Percentiles rank a stretch among this genome's conserved stretches.
Conservation (phyloP, 2,797 vertebrate genomes). For the Nannoperca obscura region DNA sequence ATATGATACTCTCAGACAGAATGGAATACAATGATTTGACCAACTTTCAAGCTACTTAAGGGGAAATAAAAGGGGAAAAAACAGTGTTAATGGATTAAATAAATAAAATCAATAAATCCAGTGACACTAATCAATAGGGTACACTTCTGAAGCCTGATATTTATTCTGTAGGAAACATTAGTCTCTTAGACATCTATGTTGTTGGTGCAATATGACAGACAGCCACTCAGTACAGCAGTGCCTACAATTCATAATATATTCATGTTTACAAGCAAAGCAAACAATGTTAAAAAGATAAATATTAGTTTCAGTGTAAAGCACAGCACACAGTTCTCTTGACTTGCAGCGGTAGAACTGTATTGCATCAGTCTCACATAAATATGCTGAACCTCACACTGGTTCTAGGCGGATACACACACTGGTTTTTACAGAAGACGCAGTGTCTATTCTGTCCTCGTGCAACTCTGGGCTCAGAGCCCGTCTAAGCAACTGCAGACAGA, state of each 20-base stretch:
- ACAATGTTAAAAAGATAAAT: conserved; percentile 78
- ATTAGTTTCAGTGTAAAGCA: conserved; percentile 72
- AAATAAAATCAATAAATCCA: conserved; percentile 30
- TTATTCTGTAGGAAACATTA: conserved; percentile 77
- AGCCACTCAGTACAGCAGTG: conserved; percentile 71
- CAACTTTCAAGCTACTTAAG: background rate
- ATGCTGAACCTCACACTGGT: conserved; percentile 54
- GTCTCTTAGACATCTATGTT: conserved; percentile 68
- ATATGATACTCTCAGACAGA: background rate
- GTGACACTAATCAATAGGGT: conserved; percentile 30
- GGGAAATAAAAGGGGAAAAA: background rate
- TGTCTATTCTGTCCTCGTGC: conserved; percentile 60
- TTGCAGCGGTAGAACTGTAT: conserved; percentile 50
- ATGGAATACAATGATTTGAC: background rate
- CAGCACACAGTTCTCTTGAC: conserved; percentile 47
- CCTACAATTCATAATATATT: conserved; percentile 66
- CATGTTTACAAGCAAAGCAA: conserved; percentile 73
- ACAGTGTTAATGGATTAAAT: background rate
- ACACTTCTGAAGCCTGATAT: conserved; percentile 58
- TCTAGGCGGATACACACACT: conserved; percentile 54
- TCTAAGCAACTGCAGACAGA: conserved; percentile 57
- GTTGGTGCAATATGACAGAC: conserved; percentile 70
- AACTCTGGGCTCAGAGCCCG: conserved; percentile 50
- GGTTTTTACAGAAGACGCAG: conserved; percentile 56
- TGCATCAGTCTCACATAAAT: conserved; percentile 72